phyloP scores from a whole-genome alignment of 2,888 invertebrate genomes.

The Caenorhabditis afra region DNA sequence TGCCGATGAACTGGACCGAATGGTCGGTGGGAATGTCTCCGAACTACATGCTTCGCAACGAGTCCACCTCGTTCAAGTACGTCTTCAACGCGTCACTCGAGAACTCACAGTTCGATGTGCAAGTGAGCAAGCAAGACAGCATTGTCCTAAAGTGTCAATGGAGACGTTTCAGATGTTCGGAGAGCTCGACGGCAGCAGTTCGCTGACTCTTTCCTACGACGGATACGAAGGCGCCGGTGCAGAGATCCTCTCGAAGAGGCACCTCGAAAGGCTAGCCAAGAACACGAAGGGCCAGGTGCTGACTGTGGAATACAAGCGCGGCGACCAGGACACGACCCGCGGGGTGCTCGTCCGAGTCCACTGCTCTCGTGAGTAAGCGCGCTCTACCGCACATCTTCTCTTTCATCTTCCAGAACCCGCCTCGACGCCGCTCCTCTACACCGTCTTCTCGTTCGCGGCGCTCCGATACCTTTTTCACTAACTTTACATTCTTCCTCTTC shows the following conservation, averaged over 20 bases:
- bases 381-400: background rate
- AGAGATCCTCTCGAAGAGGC: conserved; percentile 23
- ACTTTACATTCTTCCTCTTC: conserved; percentile 1
- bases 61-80: conserved; percentile 42
- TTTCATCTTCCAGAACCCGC: conserved; percentile 17
- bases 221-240: conserved; percentile 49
- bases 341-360: conserved; percentile 52
- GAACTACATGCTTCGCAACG: conserved; percentile 50
- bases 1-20: conserved; percentile 55
- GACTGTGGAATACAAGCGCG: conserved; percentile 57
- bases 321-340: conserved; percentile 23
- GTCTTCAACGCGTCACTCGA: conserved; percentile 25
- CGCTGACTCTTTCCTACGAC: conserved; percentile 36
- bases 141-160: too few relatives aligned
- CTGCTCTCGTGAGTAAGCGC: conserved; percentile 47
- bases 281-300: conserved; percentile 42
- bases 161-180: conserved; percentile 51
- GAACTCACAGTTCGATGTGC: conserved; percentile 47
- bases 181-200: conserved; percentile 24
- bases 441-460: conserved; percentile 8
- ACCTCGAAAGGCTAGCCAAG: conserved; percentile 4
- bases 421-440: conserved; percentile 14
- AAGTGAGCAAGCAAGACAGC: too few relatives aligned
- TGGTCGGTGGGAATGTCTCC: conserved; percentile 58
- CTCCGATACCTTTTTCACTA: conserved; percentile 6